A percentile compares a stretch with the other conserved stretches of the same genome.
Evolutionary conservation across 2,888 invertebrate species (phyloP).

Genomic region (Phania funesta): DNA sequence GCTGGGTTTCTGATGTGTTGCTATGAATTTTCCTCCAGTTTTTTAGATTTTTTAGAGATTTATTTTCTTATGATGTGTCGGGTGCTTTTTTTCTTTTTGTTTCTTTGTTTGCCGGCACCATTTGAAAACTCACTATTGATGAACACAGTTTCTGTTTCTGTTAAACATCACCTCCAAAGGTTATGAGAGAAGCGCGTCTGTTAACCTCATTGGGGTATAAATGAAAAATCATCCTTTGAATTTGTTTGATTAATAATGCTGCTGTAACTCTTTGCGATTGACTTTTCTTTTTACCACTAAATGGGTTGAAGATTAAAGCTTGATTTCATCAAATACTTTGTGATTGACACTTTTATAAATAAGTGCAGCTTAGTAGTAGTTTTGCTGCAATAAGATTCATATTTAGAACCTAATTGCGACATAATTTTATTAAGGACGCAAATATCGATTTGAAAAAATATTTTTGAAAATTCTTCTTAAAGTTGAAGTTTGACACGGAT

Average conservation of each 20-base stretch:
- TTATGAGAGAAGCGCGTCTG: constrained; percentile 10
- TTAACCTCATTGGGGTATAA: constrained; percentile 46
- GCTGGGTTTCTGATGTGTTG: constrained; percentile 76
- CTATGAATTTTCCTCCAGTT: constrained; percentile 18
- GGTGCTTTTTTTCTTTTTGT: too few relatives aligned
- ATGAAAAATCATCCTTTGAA: constrained; percentile 50
- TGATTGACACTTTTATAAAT: too few relatives aligned
- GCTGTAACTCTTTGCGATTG: not conserved
- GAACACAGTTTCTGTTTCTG: constrained; percentile 33
- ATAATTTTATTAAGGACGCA: too few relatives aligned
- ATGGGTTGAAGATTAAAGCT: not conserved
- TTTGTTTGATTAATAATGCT: constrained; percentile 42
- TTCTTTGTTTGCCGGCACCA: constrained; percentile 29
- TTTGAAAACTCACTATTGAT: constrained; percentile 46
- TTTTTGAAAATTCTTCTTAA: too few relatives aligned
- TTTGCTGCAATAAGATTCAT: too few relatives aligned
- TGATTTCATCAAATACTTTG: too few relatives aligned
- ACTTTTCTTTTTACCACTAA: not conserved
- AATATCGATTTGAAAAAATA: too few relatives aligned
- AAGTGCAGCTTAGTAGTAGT: too few relatives aligned
- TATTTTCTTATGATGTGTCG: not conserved
- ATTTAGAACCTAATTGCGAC: too few relatives aligned
- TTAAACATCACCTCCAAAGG: constrained; percentile 32
- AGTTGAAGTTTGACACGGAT: too few relatives aligned
- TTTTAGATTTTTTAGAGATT: not conserved